Percentiles rank a stretch among this genome's conserved stretches.
Conservation (phyloP, 2,888 invertebrate genomes). For the Andrena haemorrhoa region DNA sequence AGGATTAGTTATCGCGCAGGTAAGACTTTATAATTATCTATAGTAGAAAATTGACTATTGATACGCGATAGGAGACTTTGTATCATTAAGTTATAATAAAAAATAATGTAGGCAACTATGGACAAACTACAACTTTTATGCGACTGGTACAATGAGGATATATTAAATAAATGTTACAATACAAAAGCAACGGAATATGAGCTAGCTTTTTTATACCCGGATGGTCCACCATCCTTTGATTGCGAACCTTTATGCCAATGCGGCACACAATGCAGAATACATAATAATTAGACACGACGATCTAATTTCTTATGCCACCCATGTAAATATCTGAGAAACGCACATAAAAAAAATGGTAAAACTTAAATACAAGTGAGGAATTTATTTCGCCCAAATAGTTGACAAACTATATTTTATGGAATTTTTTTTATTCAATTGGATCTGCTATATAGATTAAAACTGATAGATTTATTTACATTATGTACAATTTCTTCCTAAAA, state of each 20-base stretch:
- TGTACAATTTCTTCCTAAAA: conserved; percentile 79
- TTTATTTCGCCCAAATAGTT: conserved; percentile 18
- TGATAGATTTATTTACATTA: conserved; percentile 84
- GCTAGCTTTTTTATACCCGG: conserved; percentile 85
- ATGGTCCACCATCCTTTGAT: conserved; percentile 59
- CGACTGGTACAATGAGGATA: conserved; percentile 83
- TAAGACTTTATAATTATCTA: conserved; percentile 62
- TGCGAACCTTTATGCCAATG: conserved; percentile 59
- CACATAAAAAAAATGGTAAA: conserved; percentile 52
- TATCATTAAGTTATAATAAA: conserved; percentile 47
- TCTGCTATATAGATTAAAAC: conserved; percentile 75
- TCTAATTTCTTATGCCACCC: conserved; percentile 18
- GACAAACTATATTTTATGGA: conserved; percentile 16
- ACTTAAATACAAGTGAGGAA: conserved; percentile 31
- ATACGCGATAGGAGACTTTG: conserved; percentile 17
- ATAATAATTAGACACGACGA: neutral
- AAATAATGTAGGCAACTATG: conserved; percentile 68
- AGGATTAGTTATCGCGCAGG: conserved; percentile 86
- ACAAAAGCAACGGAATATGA: conserved; percentile 85
- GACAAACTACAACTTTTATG: conserved; percentile 84
- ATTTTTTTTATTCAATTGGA: conserved; percentile 78
- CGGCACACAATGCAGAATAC: conserved; percentile 47
- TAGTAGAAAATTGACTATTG: neutral
- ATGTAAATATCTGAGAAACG: conserved; percentile 50
- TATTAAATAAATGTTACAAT: conserved; percentile 84